Evolutionary conservation across 1,140 invertebrate genomes (phyloP), one percentile per base, ranked within the genome.

Genomic region (Gonioctena quinquepunctata): DNA sequence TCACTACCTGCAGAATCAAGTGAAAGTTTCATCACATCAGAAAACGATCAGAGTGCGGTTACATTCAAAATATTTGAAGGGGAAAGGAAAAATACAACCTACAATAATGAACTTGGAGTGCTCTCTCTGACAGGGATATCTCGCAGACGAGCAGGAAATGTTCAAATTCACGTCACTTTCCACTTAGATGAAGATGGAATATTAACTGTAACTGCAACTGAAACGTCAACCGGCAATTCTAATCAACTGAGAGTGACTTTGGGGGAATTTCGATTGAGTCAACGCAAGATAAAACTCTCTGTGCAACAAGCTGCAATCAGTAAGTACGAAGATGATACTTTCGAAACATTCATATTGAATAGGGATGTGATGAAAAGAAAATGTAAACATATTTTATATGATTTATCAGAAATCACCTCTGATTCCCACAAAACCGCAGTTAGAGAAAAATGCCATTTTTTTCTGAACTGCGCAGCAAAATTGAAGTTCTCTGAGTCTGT

Each of bases 11-110:
- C 18, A 16, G 18, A 0, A n/a, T n/a, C 5, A 1, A 56, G 16
- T 25, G 48, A 54, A 23, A 56, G 22, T 13, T 23, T 62, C 16
- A 1, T 7, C 7, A 70, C 54, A 33, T 22, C 60, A 1, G 60
- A 16, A 7, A 66, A 70, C 54, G 21, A 70, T 18, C 69, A 70
- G 27, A 27, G 3, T 25, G 22, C 11, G 2, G 26, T 66, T 3
- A 27, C 19, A 4, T 65, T 70, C 28, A 33, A 57, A 48, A 66
- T 70, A 6, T 70, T 13, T 27, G 64, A 70, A 48, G 69, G 69
- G 1, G 69, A 70, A 27, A 50, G 63, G n/a, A 60, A 70, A 48
- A 70, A 66, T 25, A 48, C 23, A 26, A 4, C 16, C n/a, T 18
- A 42, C 8, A 70, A 70, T 19, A 59, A 70, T 65, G 6, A 26